A percentile compares a stretch with the other conserved stretches of the same genome.
Evolutionary conservation across 2,113 vertebrate species (phyloP).

Genomic region (Ceyx melanurus): DNA sequence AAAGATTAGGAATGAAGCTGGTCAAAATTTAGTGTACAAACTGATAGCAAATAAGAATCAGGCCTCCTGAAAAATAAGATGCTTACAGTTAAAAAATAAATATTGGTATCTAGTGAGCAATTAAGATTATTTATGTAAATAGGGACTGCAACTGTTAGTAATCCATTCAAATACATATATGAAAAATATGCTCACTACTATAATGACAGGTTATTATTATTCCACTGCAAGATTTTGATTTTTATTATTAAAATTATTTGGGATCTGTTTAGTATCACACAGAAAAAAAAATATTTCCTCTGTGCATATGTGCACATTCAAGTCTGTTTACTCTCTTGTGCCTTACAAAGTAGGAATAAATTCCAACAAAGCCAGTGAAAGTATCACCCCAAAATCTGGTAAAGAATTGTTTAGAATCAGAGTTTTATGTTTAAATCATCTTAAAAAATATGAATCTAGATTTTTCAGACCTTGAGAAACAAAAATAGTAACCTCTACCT

Average conservation of each 20-base stretch:
- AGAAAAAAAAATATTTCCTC: neutral
- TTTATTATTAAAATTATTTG: neutral
- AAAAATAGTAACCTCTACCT: neutral
- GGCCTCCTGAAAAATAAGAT: neutral
- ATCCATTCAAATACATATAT: slow-evolving; percentile 15
- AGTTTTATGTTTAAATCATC: neutral
- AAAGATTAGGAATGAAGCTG: neutral
- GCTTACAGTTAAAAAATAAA: neutral
- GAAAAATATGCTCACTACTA: neutral
- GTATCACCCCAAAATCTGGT: neutral
- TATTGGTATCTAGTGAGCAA: neutral
- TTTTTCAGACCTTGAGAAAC: neutral
- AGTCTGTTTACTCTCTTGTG: neutral
- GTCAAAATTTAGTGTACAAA: neutral
- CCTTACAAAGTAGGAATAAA: neutral
- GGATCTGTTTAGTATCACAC: neutral
- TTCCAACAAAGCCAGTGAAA: neutral
- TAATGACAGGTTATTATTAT: neutral
- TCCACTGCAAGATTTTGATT: neutral
- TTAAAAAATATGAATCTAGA: neutral
- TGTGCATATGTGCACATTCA: neutral
- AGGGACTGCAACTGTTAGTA: neutral
- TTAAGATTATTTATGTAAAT: neutral
- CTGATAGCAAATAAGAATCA: neutral
- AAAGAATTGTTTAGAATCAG: neutral